phyloP scores from a whole-genome alignment of 1,140 invertebrate species.

The Aradophagus sp. region DNA sequence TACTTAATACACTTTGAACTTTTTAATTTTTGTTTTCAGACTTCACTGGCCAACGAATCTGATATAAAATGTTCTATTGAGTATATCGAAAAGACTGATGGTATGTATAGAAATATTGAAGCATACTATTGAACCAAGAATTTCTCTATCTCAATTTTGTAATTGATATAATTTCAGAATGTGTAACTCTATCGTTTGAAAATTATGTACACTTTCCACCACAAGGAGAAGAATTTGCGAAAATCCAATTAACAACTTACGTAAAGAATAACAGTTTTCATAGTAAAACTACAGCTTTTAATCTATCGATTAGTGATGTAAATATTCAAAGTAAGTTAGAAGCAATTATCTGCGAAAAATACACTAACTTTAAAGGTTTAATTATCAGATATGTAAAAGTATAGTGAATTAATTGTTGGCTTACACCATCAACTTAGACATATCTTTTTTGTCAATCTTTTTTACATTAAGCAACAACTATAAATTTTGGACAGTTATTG shows the following conservation, averaged over 20 bases:
- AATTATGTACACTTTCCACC: constrained; percentile 43
- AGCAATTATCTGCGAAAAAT: background rate
- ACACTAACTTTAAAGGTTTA: no score
- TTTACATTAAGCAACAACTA: no score
- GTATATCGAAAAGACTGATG: constrained; percentile 53
- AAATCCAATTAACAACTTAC: constrained; percentile 63
- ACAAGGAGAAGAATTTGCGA: constrained; percentile 29
- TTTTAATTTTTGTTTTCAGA: constrained; percentile 44
- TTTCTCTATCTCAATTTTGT: background rate
- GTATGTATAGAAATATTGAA: constrained; percentile 39
- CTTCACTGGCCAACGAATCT: constrained; percentile 15
- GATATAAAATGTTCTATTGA: constrained; percentile 59
- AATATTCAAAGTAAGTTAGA: constrained; percentile 63
- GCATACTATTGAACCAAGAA: background rate
- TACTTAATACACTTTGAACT: background rate
- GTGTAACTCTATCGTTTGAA: constrained; percentile 61
- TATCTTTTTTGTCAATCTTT: no score
- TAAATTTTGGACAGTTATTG: no score
- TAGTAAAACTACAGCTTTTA: constrained; percentile 64
- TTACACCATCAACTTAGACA: no score
- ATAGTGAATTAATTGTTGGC: background rate
- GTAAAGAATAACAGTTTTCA: constrained; percentile 37
- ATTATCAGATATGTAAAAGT: no score
- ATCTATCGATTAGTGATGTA: constrained; percentile 63
- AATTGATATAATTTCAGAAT: constrained; percentile 51